These are phyloP conservation scores for Perca fluviatilis DNA, from an alignment of 2,113 vertebrate species.

Conservation along the genomic window DNA sequence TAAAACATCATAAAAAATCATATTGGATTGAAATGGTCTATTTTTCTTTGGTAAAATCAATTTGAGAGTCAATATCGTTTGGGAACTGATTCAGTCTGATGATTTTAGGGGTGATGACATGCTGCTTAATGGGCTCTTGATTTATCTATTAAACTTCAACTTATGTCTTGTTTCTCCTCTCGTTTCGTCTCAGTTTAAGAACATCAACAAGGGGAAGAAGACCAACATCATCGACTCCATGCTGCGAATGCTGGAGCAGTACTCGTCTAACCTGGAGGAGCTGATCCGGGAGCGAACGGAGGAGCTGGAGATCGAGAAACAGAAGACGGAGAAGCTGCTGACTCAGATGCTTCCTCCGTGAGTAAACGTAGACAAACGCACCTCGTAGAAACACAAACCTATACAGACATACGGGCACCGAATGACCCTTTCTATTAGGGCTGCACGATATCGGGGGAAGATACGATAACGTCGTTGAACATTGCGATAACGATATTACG, in stretches of 20 bases:
- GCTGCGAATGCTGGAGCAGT: slow-evolving; percentile 84
- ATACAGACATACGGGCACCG: too few relatives aligned
- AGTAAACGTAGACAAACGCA: slow-evolving; percentile 33
- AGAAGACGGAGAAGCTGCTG: slow-evolving; percentile 88
- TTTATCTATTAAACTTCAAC: neutral
- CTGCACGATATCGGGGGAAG: too few relatives aligned
- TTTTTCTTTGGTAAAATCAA: neutral
- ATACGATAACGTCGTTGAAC: too few relatives aligned
- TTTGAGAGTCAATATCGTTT: neutral
- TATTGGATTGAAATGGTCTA: neutral
- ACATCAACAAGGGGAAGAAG: slow-evolving; percentile 79
- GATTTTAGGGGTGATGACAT: neutral
- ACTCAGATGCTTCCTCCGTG: slow-evolving; percentile 88
- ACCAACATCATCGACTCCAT: slow-evolving; percentile 82
- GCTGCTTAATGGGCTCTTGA: neutral
- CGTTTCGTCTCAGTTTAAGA: slow-evolving; percentile 63
- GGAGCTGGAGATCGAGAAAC: slow-evolving; percentile 88
- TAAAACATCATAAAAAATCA: too few relatives aligned
- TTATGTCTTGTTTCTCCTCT: neutral
- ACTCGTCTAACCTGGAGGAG: slow-evolving; percentile 88
- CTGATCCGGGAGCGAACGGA: slow-evolving; percentile 87
- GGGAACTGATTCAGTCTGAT: neutral
- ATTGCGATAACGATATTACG: too few relatives aligned
- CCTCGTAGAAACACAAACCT: neutral
- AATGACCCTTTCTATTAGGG: too few relatives aligned